phyloP scores from a whole-genome alignment of 2,888 invertebrate species.

The Punctoribates punctum region DNA sequence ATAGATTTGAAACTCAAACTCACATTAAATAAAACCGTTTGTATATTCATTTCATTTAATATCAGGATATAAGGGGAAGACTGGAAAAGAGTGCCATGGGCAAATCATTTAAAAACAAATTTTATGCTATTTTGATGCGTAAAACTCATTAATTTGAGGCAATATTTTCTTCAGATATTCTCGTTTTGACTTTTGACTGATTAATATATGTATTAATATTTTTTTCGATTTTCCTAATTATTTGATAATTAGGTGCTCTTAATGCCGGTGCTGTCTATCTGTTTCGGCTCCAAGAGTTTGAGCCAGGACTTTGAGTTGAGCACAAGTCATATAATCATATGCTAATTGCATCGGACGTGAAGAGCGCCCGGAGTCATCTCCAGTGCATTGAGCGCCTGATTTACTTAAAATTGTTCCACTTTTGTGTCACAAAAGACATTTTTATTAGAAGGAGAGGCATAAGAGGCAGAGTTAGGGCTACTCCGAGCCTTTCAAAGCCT shows the following conservation, averaged over 20 bases:
- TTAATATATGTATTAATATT: background rate
- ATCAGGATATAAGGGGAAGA: too few relatives aligned
- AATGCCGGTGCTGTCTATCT: background rate
- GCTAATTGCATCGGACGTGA: constrained; percentile 16
- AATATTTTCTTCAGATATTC: background rate
- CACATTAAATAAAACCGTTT: too few relatives aligned
- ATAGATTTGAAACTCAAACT: too few relatives aligned
- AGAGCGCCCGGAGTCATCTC: background rate
- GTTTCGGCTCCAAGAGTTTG: background rate
- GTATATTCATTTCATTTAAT: too few relatives aligned
- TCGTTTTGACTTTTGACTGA: background rate
- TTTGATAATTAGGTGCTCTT: background rate
- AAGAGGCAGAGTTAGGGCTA: background rate
- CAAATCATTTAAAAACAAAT: background rate
- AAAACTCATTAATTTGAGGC: background rate
- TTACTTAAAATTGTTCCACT: constrained; percentile 12
- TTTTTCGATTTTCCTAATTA: background rate
- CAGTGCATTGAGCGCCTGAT: background rate
- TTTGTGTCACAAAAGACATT: background rate
- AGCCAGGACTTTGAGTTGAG: background rate
- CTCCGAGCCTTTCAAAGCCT: background rate
- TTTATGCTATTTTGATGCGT: constrained; percentile 5
- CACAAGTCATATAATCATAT: background rate
- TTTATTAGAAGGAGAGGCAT: background rate
- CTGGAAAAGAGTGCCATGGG: too few relatives aligned